A percentile compares a stretch with the other conserved stretches of the same genome.
These are phyloP conservation scores for Dermochelys coriacea DNA, from an alignment of 2,797 vertebrate species.

Conservation along the genomic window DNA sequence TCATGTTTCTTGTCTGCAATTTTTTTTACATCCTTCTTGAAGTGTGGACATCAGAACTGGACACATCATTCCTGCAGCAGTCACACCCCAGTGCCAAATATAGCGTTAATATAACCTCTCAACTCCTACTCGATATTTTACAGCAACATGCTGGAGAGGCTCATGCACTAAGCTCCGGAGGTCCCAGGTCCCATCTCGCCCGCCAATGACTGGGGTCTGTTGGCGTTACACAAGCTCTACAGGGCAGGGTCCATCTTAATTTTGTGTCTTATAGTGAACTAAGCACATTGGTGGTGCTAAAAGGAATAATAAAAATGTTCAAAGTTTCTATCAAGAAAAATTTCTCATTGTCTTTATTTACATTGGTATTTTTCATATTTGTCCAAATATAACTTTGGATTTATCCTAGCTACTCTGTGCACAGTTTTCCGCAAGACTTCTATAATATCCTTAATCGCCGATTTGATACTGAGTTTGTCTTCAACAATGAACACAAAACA, in stretches of 20 bases:
- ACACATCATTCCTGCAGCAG: background rate
- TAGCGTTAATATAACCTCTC: accelerated
- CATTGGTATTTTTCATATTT: background rate
- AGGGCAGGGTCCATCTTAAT: background rate
- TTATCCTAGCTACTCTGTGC: background rate
- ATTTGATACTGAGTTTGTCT: background rate
- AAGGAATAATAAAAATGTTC: background rate
- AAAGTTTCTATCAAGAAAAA: background rate
- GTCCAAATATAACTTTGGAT: background rate
- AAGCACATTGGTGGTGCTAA: background rate
- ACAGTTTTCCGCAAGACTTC: background rate
- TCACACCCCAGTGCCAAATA: background rate
- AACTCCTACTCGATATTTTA: background rate
- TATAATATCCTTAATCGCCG: background rate
- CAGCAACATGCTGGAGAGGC: background rate
- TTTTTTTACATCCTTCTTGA: background rate
- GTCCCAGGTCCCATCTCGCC: no score
- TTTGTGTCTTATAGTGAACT: background rate
- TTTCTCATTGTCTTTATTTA: background rate
- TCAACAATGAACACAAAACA: background rate
- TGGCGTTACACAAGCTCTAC: no score
- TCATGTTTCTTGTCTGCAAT: background rate
- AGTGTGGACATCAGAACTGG: background rate
- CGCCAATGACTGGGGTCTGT: no score
- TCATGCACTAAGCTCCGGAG: no score